These are phyloP conservation scores for Scaptomyza polygonia DNA, from an alignment of 2,888 invertebrate species.

Conservation along the genomic window DNA sequence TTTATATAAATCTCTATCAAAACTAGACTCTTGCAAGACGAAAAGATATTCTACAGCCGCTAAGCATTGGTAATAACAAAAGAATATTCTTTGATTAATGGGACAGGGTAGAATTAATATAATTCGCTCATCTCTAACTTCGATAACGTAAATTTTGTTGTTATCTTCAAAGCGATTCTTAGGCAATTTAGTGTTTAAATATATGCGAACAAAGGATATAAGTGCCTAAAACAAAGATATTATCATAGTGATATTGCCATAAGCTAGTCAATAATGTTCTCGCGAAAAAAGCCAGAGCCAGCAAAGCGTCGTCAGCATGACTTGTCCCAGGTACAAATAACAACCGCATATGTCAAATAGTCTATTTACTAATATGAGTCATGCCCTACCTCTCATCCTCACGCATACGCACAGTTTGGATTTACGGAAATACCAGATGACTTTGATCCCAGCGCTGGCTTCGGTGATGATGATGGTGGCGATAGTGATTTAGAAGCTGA, in stretches of 20 bases:
- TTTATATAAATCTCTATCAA: too few species aligned
- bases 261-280: slow-evolving; percentile 74
- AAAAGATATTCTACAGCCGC: not conserved
- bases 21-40: not conserved
- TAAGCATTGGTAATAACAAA: too few species aligned
- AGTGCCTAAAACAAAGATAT: slow-evolving; percentile 26
- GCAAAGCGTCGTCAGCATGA: slow-evolving; percentile 81
- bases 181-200: slow-evolving; percentile 49
- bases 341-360: slow-evolving; percentile 6
- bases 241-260: slow-evolving; percentile 11
- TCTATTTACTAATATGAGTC: slow-evolving; percentile 64
- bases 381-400: slow-evolving; percentile 27
- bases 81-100: too few species aligned
- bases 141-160: slow-evolving; percentile 46
- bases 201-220: slow-evolving; percentile 15
- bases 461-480: slow-evolving; percentile 85
- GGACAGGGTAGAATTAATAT: not conserved
- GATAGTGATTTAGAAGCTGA: slow-evolving; percentile 96
- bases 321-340: slow-evolving; percentile 80
- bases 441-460: slow-evolving; percentile 86
- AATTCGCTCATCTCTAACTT: slow-evolving; percentile 24
- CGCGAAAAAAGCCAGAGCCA: slow-evolving; percentile 79
- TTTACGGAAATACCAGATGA: slow-evolving; percentile 89
- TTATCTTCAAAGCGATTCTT: slow-evolving; percentile 34
- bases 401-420: slow-evolving; percentile 87